A percentile compares a stretch with the other conserved stretches of the same genome.
Conservation (phyloP, 2,888 invertebrate genomes). For the Mayetiola destructor region DNA sequence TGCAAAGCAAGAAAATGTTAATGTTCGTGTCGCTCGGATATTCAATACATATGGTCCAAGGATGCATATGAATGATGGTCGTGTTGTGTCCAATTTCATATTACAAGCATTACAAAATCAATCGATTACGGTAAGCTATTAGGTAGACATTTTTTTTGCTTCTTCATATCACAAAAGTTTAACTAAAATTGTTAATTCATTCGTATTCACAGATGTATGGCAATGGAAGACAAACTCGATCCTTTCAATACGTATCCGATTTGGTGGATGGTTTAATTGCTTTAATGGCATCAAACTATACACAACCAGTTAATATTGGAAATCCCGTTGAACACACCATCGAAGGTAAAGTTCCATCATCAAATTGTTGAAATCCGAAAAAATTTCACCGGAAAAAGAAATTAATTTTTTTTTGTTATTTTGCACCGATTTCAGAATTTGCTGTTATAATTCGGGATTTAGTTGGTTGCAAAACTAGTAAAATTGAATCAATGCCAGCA, state of each 20-base stretch:
- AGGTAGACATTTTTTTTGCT: neutral
- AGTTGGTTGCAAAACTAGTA: conserved; percentile 65
- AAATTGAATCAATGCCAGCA: conserved; percentile 66
- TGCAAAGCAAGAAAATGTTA: conserved; percentile 89
- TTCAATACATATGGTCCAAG: conserved; percentile 98
- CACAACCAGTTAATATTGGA: conserved; percentile 86
- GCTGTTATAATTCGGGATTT: conserved; percentile 70
- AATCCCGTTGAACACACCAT: conserved; percentile 98
- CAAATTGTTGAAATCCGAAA: neutral
- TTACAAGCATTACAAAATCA: conserved; percentile 90
- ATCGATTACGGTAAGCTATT: conserved; percentile 77
- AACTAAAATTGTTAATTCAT: neutral
- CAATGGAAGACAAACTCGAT: conserved; percentile 79
- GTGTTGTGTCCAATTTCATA: conserved; percentile 97
- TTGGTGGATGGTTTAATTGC: conserved; percentile 85
- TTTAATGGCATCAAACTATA: conserved; percentile 88
- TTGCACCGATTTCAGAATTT: conserved; percentile 46
- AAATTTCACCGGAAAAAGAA: neutral
- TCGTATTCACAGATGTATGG: conserved; percentile 51
- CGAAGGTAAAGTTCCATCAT: conserved; percentile 41
- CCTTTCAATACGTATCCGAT: conserved; percentile 97
- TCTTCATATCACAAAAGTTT: neutral
- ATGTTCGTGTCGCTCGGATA: conserved; percentile 91
- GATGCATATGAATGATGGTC: conserved; percentile 97
- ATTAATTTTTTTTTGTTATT: neutral